Percentiles rank a stretch among this genome's conserved stretches.
Conservation (phyloP, 2,888 invertebrate genomes). For the Epicampocera succincta region DNA sequence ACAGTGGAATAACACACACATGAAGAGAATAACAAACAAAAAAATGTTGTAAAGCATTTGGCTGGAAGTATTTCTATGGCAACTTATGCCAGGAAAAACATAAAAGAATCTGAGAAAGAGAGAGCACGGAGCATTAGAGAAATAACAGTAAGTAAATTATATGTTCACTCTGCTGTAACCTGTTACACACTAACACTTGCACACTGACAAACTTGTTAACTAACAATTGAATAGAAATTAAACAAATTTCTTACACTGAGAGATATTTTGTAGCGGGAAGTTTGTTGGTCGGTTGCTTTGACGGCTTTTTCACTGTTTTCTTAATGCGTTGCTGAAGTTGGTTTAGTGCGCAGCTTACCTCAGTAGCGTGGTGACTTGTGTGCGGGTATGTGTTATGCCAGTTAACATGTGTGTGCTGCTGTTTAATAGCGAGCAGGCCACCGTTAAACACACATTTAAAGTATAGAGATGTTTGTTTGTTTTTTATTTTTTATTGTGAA, state of each 20-base stretch:
- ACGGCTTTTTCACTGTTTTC: not conserved
- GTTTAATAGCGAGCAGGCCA: conserved; percentile 7
- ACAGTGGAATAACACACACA: not conserved
- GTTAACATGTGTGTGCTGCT: conserved; percentile 16
- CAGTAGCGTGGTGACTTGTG: conserved; percentile 17
- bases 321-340: conserved; percentile 36
- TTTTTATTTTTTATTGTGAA: conserved; percentile 28
- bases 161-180: not conserved
- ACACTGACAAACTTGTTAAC: no score
- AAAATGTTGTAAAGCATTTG: not conserved
- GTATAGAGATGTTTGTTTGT: conserved; percentile 24
- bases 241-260: conserved; percentile 10
- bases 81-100: conserved; percentile 23
- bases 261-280: conserved; percentile 3
- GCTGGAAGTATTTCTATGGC: conserved; percentile 39
- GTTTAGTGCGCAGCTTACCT: conserved; percentile 68
- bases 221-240: not conserved
- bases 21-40: not conserved
- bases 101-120: conserved; percentile 33
- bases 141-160: conserved; percentile 35
- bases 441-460: conserved; percentile 11
- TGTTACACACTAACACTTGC: no score
- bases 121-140: no score
- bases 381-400: not conserved
- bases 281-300: not conserved